Conservation (phyloP, 2,113 vertebrate genomes). For the Gopherus evgoodei region DNA sequence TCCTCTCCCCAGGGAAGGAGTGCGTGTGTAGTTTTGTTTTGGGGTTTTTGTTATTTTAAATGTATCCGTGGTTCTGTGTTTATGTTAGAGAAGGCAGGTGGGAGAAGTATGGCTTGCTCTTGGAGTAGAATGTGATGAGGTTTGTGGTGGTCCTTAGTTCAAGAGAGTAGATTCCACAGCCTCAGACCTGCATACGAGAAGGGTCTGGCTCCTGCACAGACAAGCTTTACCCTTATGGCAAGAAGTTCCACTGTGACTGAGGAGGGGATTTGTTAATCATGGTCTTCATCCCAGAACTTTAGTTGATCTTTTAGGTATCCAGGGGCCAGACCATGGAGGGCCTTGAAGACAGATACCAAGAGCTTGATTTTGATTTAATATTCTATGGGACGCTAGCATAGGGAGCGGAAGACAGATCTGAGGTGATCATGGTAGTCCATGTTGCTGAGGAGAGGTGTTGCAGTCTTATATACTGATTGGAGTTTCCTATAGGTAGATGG, state of each 20-base stretch:
- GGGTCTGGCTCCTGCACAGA: neutral
- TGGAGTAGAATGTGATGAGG: neutral
- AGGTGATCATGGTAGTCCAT: neutral
- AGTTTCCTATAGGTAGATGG: fast-evolving
- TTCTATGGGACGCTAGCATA: neutral
- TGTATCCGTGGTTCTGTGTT: neutral
- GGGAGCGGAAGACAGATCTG: neutral
- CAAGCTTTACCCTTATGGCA: neutral
- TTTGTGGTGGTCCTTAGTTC: neutral
- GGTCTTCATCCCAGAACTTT: neutral
- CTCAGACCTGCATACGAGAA: neutral
- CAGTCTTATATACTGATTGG: neutral
- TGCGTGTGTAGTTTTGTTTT: neutral
- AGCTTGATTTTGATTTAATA: too few relatives aligned
- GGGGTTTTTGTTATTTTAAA: neutral
- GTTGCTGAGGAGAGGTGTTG: neutral
- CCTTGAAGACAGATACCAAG: too few relatives aligned
- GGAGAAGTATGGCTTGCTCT: neutral
- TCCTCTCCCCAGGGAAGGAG: neutral
- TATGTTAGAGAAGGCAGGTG: neutral
- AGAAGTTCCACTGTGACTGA: neutral
- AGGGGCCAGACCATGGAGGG: too few relatives aligned
- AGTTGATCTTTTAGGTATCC: neutral
- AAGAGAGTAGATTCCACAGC: neutral
- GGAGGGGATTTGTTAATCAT: neutral